These are phyloP conservation scores for Zaprionus inermis DNA, from an alignment of 1,140 invertebrate species.

Conservation along the genomic window DNA sequence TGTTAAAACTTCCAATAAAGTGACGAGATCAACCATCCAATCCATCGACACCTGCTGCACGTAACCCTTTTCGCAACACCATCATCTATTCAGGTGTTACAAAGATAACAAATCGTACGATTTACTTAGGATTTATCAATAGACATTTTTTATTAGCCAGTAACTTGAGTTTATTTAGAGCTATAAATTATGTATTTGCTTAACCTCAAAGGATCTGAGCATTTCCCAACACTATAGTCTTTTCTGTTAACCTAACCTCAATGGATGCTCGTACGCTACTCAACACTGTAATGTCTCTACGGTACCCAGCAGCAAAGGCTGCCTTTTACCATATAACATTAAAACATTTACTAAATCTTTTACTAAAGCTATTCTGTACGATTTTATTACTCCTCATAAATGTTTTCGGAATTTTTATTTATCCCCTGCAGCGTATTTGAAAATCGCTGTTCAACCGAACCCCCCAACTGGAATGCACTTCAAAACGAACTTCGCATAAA, in stretches of 20 bases:
- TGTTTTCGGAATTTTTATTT: background rate
- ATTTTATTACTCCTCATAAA: background rate
- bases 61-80: slow-evolving; percentile 1
- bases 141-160: background rate
- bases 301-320: too few species aligned
- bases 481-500: background rate
- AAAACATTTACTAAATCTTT: background rate
- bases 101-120: slow-evolving; percentile 2
- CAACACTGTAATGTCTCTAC: background rate
- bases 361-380: background rate
- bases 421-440: slow-evolving; percentile 4
- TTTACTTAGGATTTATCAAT: slow-evolving; percentile 2
- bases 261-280: too few species aligned
- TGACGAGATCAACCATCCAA: background rate
- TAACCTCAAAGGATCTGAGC: too few species aligned
- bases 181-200: background rate
- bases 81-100: background rate
- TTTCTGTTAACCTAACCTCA: background rate
- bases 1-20: background rate
- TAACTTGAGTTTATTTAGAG: background rate
- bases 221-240: too few species aligned
- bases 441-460: background rate
- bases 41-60: background rate
- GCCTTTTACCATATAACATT: background rate
- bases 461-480: background rate